A percentile compares a stretch with the other conserved stretches of the same genome.
These are phyloP conservation scores for Marisa cornuarietis DNA, from an alignment of 1,140 invertebrate genomes.

Conservation along the genomic window DNA sequence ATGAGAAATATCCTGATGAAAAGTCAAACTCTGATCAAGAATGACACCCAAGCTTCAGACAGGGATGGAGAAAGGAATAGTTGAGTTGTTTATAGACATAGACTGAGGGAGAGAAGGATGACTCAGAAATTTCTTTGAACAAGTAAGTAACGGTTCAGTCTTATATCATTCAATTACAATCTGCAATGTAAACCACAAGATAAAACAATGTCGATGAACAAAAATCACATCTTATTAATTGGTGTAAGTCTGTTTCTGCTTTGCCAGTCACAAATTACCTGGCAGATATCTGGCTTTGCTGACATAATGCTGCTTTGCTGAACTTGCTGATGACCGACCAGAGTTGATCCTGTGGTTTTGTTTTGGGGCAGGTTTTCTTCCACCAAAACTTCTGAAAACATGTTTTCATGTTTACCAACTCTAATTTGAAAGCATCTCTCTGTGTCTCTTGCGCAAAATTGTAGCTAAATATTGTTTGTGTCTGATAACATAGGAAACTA, in stretches of 20 bases:
- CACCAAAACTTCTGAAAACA: slow-evolving; percentile 22
- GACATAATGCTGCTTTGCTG: slow-evolving; percentile 80
- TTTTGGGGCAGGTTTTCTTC: slow-evolving; percentile 46
- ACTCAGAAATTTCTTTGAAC: too few relatives aligned
- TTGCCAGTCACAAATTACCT: slow-evolving; percentile 56
- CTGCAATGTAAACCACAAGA: not conserved
- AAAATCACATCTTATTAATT: not conserved
- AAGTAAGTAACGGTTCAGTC: too few relatives aligned
- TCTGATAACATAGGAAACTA: too few relatives aligned
- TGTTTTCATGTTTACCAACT: not conserved
- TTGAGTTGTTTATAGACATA: too few relatives aligned
- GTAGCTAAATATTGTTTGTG: too few relatives aligned
- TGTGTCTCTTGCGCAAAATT: too few relatives aligned
- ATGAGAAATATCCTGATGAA: too few relatives aligned
- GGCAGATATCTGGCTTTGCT: slow-evolving; percentile 78
- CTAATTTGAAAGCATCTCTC: not conserved
- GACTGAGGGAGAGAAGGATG: too few relatives aligned
- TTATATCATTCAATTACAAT: too few relatives aligned
- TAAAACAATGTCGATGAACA: not conserved
- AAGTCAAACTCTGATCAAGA: too few relatives aligned
- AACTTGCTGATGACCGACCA: slow-evolving; percentile 65
- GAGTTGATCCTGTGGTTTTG: slow-evolving; percentile 45
- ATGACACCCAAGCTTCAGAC: too few relatives aligned
- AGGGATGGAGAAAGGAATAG: too few relatives aligned
- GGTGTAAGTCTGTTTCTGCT: not conserved